phyloP scores from a whole-genome alignment of 2,113 vertebrate species.

The Brienomyrus brachyistius region DNA sequence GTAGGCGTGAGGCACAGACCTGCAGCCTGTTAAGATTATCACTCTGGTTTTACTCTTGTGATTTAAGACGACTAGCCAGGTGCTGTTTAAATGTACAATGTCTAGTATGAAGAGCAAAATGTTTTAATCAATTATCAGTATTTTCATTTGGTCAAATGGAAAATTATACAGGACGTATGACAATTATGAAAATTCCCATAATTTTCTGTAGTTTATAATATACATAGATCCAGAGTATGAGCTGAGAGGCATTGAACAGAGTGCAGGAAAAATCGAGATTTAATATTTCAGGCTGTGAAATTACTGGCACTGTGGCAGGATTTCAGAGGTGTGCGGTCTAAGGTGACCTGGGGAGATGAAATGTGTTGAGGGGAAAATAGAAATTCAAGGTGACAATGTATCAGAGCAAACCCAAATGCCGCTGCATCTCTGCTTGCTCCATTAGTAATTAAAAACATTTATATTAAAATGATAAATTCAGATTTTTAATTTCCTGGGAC shows the following conservation, averaged over 20 bases:
- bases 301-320: neutral
- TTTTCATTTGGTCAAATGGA: neutral
- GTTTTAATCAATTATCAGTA: neutral
- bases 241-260: neutral
- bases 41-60: neutral
- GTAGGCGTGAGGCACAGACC: neutral
- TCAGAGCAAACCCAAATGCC: neutral
- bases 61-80: neutral
- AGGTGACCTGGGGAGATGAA: neutral
- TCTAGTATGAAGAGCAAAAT: neutral
- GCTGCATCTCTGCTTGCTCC: neutral
- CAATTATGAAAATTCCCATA: neutral
- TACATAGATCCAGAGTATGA: neutral
- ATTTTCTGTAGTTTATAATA: neutral
- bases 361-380: neutral
- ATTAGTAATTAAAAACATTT: neutral
- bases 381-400: neutral
- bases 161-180: neutral
- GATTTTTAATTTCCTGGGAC: neutral
- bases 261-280: neutral
- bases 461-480: neutral
- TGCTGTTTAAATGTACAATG: neutral
- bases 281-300: neutral
- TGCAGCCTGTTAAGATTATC: neutral
- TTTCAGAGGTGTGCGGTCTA: neutral